Base-by-base conservation (phyloP, 2,797 vertebrate species). In the Sebastes trivittatus region DNA sequence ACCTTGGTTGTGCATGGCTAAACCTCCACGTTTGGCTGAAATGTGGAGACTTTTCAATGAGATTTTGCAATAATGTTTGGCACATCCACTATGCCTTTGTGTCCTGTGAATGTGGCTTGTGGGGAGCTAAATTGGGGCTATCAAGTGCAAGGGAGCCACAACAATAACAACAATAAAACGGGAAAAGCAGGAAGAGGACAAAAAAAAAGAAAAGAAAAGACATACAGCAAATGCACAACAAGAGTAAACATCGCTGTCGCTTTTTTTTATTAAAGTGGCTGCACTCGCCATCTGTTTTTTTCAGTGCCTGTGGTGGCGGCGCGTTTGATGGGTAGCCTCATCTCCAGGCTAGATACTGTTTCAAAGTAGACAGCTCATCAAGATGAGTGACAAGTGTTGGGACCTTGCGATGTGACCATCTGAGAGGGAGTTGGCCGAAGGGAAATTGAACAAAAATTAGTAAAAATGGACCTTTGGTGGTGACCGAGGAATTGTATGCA, bases 381-480 rank as follows among this genome's bases (percentile, higher is more conserved):
- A 87, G 79, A 90, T 90, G 91, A 94, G 83, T 93, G 92, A 93
- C 93, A 94, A 90, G 83, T 89, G 81, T 84, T 80, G 83, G 80
- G 86, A 81, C 88, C 81, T 85, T 71, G 77, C 66, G 84, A 81
- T 87, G 88, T 75, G 83, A 29, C 87, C 80, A 80, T 90, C 75
- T 81, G 63, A 81, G 80, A 81, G 34, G 22, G 49, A 89, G 72
- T 32, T 34, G 77, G 67, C 85, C 78, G 69, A 78, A 85, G 80
- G 74, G 46, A 59, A 83, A 77, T 54, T 18, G 30, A 11, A 61
- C 68, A 73, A 81, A 52, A 66, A 66, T 30, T 7, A 80, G 38
- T 67, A 16, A 75, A 75, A 71, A 78, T 3, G 22, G 67, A 74
- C 73, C 58, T 75, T 52, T 77, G 29, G 65, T 22, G 25, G 68